Conservation (phyloP, 2,797 vertebrate species). For the Sebastes iracundus region DNA sequence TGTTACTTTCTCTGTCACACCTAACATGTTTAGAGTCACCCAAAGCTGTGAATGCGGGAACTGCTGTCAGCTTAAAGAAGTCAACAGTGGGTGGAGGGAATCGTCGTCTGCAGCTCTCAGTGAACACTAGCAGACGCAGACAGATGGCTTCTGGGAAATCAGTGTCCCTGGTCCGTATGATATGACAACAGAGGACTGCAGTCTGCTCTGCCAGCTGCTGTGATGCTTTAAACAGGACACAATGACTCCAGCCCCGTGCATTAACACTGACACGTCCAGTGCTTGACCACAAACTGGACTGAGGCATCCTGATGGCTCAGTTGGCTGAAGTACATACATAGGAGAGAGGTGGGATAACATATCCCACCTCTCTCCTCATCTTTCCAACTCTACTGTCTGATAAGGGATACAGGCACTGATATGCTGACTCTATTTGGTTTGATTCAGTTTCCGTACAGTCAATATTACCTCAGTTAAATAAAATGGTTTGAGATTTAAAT, state of each 20-base stretch:
- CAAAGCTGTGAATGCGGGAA: background rate
- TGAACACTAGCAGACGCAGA: constrained; percentile 15
- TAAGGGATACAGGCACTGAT: background rate
- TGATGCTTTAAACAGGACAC: constrained; percentile 1
- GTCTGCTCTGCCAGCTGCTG: constrained; percentile 46
- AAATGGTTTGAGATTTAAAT: background rate
- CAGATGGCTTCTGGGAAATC: constrained; percentile 64
- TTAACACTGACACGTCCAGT: background rate
- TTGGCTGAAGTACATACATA: background rate
- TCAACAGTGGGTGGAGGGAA: background rate
- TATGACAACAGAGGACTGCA: constrained; percentile 35
- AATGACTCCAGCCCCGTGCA: background rate
- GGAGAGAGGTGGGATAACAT: too few relatives aligned
- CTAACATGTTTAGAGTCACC: background rate
- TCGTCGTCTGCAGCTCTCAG: background rate
- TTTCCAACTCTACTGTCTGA: background rate
- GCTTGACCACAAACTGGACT: background rate
- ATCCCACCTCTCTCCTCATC: background rate
- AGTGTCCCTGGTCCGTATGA: constrained; percentile 36
- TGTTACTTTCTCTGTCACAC: background rate
- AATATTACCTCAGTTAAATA: background rate
- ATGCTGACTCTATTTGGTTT: background rate
- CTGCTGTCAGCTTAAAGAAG: background rate
- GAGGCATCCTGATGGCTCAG: background rate
- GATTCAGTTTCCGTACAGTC: background rate